Conservation (phyloP, 2,113 vertebrate species). For the Dicentrarchus labrax region DNA sequence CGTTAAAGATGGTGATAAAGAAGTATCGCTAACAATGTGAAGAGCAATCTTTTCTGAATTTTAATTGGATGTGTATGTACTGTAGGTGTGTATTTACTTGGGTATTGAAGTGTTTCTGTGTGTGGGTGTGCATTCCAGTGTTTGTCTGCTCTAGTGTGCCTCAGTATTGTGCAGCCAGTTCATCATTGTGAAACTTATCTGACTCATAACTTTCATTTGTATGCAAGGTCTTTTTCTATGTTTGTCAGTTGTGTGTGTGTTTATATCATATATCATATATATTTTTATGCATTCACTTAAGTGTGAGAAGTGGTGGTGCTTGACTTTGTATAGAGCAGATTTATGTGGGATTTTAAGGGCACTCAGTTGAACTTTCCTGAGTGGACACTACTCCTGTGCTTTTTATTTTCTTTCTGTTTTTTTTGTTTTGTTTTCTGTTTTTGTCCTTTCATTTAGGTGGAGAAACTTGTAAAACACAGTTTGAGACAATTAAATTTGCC, state of each 20-base stretch:
- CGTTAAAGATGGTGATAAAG: not conserved
- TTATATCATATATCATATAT: not conserved
- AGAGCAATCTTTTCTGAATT: not conserved
- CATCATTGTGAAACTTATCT: constrained; percentile 29
- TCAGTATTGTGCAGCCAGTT: constrained; percentile 28
- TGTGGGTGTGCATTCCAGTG: constrained; percentile 19
- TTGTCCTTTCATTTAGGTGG: not conserved
- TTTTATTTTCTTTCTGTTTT: not conserved
- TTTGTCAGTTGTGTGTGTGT: not conserved
- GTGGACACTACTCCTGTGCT: not conserved
- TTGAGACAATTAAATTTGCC: constrained; percentile 14
- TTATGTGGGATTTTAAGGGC: not conserved
- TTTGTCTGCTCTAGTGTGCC: constrained; percentile 29
- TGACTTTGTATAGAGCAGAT: not conserved
- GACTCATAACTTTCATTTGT: constrained; percentile 49
- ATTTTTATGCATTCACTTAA: not conserved
- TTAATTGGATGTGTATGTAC: not conserved
- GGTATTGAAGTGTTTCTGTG: constrained; percentile 1
- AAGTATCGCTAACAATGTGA: not conserved
- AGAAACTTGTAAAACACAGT: not conserved
- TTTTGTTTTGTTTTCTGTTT: not conserved
- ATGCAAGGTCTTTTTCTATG: constrained; percentile 1
- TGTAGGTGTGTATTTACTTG: constrained; percentile 26
- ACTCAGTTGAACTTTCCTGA: not conserved
- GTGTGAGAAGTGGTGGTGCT: not conserved